These are phyloP conservation scores for Lycia hirtaria DNA, from an alignment of 2,888 invertebrate species.

Conservation along the genomic window DNA sequence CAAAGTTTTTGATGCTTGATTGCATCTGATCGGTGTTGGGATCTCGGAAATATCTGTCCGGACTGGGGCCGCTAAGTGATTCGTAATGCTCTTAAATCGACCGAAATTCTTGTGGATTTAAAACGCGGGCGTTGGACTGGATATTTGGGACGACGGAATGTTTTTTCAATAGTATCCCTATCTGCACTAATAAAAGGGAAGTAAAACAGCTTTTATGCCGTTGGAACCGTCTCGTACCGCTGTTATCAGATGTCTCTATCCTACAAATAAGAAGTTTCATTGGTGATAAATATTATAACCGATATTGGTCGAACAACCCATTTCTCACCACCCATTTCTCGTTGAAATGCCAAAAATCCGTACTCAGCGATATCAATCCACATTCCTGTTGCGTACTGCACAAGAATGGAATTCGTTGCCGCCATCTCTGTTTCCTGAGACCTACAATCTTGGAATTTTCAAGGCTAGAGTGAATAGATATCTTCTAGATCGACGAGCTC, in stretches of 20 bases:
- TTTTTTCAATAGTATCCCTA: constrained; percentile 8
- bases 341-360: too few relatives aligned
- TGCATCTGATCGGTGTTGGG: constrained; percentile 30
- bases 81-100: constrained; percentile 45
- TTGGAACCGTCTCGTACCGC: background rate
- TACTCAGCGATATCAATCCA: too few relatives aligned
- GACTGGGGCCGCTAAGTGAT: constrained; percentile 40
- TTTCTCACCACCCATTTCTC: too few relatives aligned
- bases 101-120: constrained; percentile 37
- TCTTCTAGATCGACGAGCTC: too few relatives aligned
- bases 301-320: too few relatives aligned
- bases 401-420: too few relatives aligned
- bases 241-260: background rate
- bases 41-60: constrained; percentile 28
- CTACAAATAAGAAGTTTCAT: background rate
- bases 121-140: constrained; percentile 35
- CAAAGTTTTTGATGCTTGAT: constrained; percentile 29
- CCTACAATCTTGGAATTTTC: too few relatives aligned
- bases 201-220: constrained; percentile 3
- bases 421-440: too few relatives aligned
- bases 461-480: too few relatives aligned
- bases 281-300: background rate
- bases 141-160: constrained; percentile 17
- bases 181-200: background rate
- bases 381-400: too few relatives aligned